Evolutionary conservation across 2,113 vertebrate species (phyloP).

Genomic region (Thunnus maccoyii): DNA sequence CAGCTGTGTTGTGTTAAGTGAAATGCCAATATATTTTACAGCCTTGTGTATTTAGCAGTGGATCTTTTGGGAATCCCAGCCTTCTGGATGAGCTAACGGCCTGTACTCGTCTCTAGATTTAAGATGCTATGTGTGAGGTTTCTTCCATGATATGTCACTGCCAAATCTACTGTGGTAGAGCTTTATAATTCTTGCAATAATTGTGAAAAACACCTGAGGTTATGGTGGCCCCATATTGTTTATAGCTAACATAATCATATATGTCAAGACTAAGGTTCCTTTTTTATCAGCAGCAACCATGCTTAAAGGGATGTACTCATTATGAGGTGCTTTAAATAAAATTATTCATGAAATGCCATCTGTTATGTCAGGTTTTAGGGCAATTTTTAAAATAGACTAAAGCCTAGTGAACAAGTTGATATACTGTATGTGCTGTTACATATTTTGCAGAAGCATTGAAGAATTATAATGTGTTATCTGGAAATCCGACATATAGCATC

Average conservation of each 20-base stretch:
- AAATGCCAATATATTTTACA: conserved; percentile 18
- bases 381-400: background rate
- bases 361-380: conserved; percentile 3
- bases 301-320: conserved; percentile 2
- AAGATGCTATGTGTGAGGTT: conserved; percentile 70
- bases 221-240: conserved; percentile 15
- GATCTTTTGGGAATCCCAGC: conserved; percentile 57
- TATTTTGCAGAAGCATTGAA: conserved; percentile 3
- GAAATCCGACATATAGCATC: conserved; percentile 64
- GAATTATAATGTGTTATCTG: conserved; percentile 62
- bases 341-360: conserved; percentile 14
- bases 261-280: background rate
- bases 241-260: background rate
- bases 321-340: conserved; percentile 31
- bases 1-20: conserved; percentile 17
- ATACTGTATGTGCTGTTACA: conserved; percentile 1
- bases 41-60: conserved; percentile 18
- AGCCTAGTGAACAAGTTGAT: background rate
- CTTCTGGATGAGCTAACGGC: conserved; percentile 32
- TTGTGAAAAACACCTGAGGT: background rate
- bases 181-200: conserved; percentile 71
- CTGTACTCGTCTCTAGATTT: conserved; percentile 40
- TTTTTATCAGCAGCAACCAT: background rate
- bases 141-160: conserved; percentile 43
- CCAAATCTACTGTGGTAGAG: conserved; percentile 56